phyloP scores from a whole-genome alignment of 2,888 invertebrate species.

The Nemapogon koenigi region DNA sequence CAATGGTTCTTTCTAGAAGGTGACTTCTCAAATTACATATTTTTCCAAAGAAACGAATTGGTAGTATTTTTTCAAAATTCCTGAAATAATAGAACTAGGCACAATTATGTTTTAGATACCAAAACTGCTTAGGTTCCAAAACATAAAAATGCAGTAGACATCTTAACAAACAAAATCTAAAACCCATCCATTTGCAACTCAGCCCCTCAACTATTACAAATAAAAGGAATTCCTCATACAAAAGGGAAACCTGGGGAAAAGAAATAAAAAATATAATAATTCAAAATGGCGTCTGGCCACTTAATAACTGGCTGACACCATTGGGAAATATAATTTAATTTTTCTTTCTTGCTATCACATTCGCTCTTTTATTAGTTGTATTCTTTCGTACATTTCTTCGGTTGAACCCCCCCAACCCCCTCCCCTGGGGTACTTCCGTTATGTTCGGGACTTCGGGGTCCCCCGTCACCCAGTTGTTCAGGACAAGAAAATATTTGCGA shows the following conservation, averaged over 20 bases:
- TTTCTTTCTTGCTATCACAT: slow-evolving; percentile 40
- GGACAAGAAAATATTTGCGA: slow-evolving; percentile 59
- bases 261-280: slow-evolving; percentile 60
- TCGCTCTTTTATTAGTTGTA: slow-evolving; percentile 23
- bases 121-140: too few species aligned
- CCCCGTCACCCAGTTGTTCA: slow-evolving; percentile 47
- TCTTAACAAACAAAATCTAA: too few species aligned
- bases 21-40: too few species aligned
- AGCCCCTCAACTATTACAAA: slow-evolving; percentile 51
- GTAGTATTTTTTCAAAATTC: too few species aligned
- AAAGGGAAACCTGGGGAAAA: slow-evolving; percentile 50
- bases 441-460: slow-evolving; percentile 31
- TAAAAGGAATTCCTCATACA: slow-evolving; percentile 53
- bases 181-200: slow-evolving; percentile 45
- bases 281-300: slow-evolving; percentile 66
- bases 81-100: too few species aligned
- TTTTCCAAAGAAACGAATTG: too few species aligned
- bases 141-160: too few species aligned
- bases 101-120: too few species aligned
- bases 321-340: slow-evolving; percentile 67
- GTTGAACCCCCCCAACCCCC: slow-evolving; percentile 28
- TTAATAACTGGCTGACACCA: slow-evolving; percentile 67
- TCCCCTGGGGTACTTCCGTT: slow-evolving; percentile 35
- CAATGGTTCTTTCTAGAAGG: too few species aligned
- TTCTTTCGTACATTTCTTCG: slow-evolving; percentile 39